phyloP scores from a whole-genome alignment of 2,113 vertebrate genomes.

The Poeciliopsis occidentalis region DNA sequence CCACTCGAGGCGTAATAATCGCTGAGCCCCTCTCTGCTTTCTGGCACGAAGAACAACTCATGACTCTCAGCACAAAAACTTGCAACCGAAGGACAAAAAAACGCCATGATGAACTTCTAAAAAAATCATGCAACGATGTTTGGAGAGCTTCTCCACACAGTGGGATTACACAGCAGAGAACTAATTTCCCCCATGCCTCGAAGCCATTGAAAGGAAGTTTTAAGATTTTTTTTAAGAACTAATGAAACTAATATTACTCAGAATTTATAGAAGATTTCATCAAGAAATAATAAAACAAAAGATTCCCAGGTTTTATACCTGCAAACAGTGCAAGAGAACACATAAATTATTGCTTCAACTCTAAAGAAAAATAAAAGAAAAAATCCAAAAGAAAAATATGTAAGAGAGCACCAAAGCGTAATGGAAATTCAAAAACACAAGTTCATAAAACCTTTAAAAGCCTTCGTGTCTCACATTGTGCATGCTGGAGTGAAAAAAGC shows the following conservation, averaged over 20 bases:
- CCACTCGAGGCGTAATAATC: constrained; percentile 73
- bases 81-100: constrained; percentile 61
- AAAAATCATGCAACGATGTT: constrained; percentile 46
- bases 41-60: constrained; percentile 57
- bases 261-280: constrained; percentile 31
- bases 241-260: neutral
- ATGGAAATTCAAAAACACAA: neutral
- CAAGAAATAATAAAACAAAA: constrained; percentile 43
- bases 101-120: constrained; percentile 57
- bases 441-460: constrained; percentile 10
- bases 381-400: too few relatives aligned
- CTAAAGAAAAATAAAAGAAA: too few relatives aligned
- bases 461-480: constrained; percentile 33
- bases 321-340: constrained; percentile 1
- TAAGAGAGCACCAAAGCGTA: neutral
- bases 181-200: constrained; percentile 42
- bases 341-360: neutral
- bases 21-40: constrained; percentile 64
- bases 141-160: constrained; percentile 22
- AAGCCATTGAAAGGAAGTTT: constrained; percentile 40
- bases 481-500: constrained; percentile 44
- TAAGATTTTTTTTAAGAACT: neutral
- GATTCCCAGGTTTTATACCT: constrained; percentile 36
- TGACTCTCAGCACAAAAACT: constrained; percentile 62
- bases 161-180: constrained; percentile 43